These are phyloP conservation scores for Chloebia gouldiae DNA, from an alignment of 2,113 vertebrate species.

Conservation along the genomic window DNA sequence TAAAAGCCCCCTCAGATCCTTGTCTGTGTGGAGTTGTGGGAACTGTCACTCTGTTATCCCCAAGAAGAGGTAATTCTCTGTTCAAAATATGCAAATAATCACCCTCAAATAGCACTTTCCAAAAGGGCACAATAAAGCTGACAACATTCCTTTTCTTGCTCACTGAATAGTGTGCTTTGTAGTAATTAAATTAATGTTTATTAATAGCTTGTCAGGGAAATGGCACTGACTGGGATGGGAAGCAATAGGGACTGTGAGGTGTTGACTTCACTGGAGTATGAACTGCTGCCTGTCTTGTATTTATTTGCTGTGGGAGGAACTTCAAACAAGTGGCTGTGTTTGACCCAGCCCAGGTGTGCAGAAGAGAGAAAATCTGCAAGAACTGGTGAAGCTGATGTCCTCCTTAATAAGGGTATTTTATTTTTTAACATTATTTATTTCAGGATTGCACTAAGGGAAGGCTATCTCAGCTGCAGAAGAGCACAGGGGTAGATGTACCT, in stretches of 20 bases:
- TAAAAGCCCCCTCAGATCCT: not conserved
- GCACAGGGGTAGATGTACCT: not conserved
- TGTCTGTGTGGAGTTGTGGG: not conserved
- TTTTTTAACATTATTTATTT: not conserved
- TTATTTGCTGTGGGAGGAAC: not conserved
- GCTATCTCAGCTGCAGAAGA: not conserved
- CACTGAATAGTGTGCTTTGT: not conserved
- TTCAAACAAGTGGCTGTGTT: not conserved
- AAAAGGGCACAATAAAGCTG: not conserved
- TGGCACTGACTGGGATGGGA: not conserved
- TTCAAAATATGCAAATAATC: not conserved
- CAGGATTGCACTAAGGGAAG: not conserved
- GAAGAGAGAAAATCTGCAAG: not conserved
- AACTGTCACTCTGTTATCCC: not conserved
- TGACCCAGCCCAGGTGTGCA: not conserved
- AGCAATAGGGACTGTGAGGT: not conserved
- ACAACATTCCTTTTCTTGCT: not conserved
- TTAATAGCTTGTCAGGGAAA: constrained; percentile 24
- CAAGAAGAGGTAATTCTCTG: not conserved
- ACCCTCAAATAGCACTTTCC: not conserved
- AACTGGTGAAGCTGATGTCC: not conserved
- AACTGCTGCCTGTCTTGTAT: not conserved
- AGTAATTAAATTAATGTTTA: constrained; percentile 37
- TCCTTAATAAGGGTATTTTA: not conserved
- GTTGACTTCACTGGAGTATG: not conserved